These are phyloP conservation scores for Idaea biselata DNA, from an alignment of 2,888 invertebrate species.

Conservation along the genomic window DNA sequence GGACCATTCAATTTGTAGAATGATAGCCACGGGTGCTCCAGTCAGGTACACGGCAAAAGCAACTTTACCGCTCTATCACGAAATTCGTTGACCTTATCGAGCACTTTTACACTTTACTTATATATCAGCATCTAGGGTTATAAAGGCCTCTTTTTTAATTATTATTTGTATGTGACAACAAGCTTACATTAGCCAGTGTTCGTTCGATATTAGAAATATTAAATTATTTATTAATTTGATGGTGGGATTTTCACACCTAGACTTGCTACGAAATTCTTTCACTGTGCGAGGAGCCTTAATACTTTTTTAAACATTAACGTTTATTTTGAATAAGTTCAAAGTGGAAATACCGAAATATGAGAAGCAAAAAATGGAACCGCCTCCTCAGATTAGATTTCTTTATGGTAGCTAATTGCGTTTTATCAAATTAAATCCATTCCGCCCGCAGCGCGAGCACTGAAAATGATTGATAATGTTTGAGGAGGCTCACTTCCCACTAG, in stretches of 20 bases:
- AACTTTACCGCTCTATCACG: constrained; percentile 1
- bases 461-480: constrained; percentile 78
- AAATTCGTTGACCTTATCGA: neutral
- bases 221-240: no score
- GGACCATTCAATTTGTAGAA: constrained; percentile 41
- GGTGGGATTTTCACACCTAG: neutral
- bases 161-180: neutral
- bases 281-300: neutral
- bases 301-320: constrained; percentile 21
- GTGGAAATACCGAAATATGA: constrained; percentile 55
- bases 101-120: no score
- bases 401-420: constrained; percentile 81
- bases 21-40: constrained; percentile 11
- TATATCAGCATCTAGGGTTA: neutral
- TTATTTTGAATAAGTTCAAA: constrained; percentile 44
- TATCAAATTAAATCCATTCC: constrained; percentile 78
- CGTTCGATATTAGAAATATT: neutral
- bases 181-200: neutral
- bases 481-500: constrained; percentile 61
- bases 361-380: constrained; percentile 67
- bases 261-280: neutral
- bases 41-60: constrained; percentile 7
- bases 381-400: constrained; percentile 76
- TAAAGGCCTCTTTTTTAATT: neutral
- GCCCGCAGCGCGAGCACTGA: constrained; percentile 40